Conservation (phyloP, 2,113 vertebrate genomes). For the Struthio camelus region DNA sequence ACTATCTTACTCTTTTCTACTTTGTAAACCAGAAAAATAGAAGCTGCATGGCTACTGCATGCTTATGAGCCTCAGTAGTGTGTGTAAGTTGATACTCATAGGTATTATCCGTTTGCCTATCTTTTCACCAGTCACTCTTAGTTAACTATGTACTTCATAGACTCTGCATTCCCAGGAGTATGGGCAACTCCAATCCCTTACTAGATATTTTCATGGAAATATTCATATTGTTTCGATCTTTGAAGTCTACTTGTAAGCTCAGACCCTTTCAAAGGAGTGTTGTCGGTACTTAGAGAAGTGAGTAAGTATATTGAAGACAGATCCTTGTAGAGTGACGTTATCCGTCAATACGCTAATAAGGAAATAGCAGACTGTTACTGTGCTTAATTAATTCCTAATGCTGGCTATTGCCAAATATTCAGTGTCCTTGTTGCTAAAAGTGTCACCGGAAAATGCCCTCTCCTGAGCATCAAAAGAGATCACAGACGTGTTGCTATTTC, state of each 20-base stretch:
- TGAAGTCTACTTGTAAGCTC: neutral
- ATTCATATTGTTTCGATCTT: neutral
- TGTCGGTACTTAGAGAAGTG: neutral
- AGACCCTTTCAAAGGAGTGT: neutral
- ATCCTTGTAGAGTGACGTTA: neutral
- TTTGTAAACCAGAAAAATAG: neutral
- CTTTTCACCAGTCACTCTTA: neutral
- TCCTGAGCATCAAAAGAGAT: neutral
- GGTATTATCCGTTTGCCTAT: neutral
- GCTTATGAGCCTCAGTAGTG: rapidly evolving
- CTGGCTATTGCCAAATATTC: neutral
- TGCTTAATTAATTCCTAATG: neutral
- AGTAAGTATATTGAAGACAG: neutral
- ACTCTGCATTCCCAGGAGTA: neutral
- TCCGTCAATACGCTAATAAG: neutral
- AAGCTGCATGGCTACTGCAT: neutral
- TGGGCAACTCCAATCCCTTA: rapidly evolving
- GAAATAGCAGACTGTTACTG: neutral
- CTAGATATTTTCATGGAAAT: neutral
- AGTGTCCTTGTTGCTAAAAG: neutral
- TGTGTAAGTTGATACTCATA: neutral
- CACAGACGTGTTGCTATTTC: neutral
- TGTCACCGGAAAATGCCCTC: neutral
- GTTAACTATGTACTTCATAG: neutral
- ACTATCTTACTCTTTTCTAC: neutral